Base-by-base conservation (phyloP, 1,140 invertebrate species). In the Neodiprion virginianus region DNA sequence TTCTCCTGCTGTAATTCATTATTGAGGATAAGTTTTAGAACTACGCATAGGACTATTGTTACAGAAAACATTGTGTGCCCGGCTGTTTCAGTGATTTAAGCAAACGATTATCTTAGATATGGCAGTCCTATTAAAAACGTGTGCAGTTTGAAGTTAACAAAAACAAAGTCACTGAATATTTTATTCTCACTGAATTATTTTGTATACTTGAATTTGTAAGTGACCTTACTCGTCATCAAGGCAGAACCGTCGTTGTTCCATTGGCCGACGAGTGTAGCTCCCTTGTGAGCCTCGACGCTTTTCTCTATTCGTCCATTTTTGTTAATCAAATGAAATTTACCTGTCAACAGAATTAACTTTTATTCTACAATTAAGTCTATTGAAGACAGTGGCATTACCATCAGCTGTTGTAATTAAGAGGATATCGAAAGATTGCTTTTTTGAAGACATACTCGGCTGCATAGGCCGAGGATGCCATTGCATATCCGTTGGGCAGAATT, bases 171-270 rank as follows among this genome's bases (percentile, higher is more conserved):
- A 5, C 28, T 40, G 28, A 40, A 40, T 40, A 40, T 40, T 40
- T 40, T 40, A 40, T 40, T 5, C 28, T 40, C 48, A 71, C 75
- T n/a, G 47, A 48, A 67, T 67, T 75, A 14, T 67, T 68, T 47
- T 40, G 49, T 14, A 74, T n/a, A 69, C 10, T 40, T 53, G 67
- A 72, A 17, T 5, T 48, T 48, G 14, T 0, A 69, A 48, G 53
- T 8, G 21, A n/a, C 23, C 76, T 80, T 85, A 94, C 95, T 94
- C 83, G 97, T 98, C 3, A 98, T 88, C 67, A 99, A 90, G 11
- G 96, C 95, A 66, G 95, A 93, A 7, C 96, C 98, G 90, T 99
- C 97, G 74, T 93, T 93, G 88, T 95, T 98, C 98, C 98, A 99
- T 82, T 91, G 92, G 11, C 93, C 94, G 28, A 92, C 90, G 7